Conservation (phyloP, 2,797 vertebrate genomes). For the Falco berigora region DNA sequence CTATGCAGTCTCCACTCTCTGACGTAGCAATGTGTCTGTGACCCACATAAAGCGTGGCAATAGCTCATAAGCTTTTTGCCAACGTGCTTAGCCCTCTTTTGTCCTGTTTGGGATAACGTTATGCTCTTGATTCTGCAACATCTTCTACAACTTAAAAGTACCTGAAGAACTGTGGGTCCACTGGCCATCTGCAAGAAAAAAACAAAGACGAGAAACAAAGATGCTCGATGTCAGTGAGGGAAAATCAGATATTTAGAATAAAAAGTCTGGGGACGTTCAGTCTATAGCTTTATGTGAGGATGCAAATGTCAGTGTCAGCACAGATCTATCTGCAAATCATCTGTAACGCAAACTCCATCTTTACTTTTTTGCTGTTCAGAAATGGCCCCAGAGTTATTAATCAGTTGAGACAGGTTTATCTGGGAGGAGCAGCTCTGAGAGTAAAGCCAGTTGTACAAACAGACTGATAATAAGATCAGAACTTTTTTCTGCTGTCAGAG, state of each 20-base stretch:
- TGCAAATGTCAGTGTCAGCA: neutral
- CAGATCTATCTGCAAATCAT: neutral
- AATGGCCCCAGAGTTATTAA: neutral
- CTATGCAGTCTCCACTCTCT: too few species aligned
- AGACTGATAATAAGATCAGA: neutral
- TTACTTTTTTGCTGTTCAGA: neutral
- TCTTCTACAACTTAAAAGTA: neutral
- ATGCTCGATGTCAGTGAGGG: neutral
- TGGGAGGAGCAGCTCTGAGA: neutral
- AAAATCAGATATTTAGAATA: slow-evolving; percentile 47
- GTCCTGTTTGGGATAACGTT: neutral
- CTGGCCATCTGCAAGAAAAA: neutral
- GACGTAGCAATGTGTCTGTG: neutral
- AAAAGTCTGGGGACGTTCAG: slow-evolving; percentile 47
- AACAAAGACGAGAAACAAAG: slow-evolving; percentile 22
- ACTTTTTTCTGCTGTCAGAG: neutral
- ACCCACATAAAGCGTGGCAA: neutral
- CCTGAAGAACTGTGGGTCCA: neutral
- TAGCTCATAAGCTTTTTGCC: neutral
- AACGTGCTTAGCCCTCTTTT: neutral
- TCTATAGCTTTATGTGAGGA: neutral
- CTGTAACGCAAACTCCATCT: neutral
- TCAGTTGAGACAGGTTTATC: neutral
- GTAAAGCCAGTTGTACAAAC: neutral
- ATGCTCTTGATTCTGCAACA: neutral